Evolutionary conservation across 2,797 vertebrate species (phyloP), one percentile per base, ranked within the genome.

Genomic region (Sebastes steindachneri): DNA sequence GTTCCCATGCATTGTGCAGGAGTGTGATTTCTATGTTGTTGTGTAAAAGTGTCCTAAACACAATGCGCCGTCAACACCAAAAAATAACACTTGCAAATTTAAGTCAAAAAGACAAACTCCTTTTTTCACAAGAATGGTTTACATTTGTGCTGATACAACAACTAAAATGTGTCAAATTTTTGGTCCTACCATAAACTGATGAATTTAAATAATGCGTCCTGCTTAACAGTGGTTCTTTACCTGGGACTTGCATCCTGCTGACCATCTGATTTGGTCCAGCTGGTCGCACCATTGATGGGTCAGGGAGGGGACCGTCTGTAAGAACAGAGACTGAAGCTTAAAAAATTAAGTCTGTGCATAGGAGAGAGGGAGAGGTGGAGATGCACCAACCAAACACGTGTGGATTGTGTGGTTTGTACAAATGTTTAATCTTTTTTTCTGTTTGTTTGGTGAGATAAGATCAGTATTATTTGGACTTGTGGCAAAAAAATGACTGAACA

Each of bases 251-350:
- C 95, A 99, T 97, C 74, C 98, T 96, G 92, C 96, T 97, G 90
- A 97, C 97, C 95, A 99, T 97, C 92, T 97, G 98, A 92, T 96
- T 98, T 92, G 97, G 97, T 94, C 97, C 97, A 84, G 89, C 87
- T 68, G 97, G 95, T 91, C 97, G 96, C 93, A 98, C 97, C 94
- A 98, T 95, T 60, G 96, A 89, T 31, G 96, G 96, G 78, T 99
- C 98, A 54, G 97, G 90, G 28, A 98, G 94, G 63, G 98, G 97
- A 58, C 98, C 97, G 21, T 99, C 98, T 99, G 79, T 63, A 89
- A 77, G 58, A 75, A 82, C 19, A 78, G 28, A 28, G 2, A 51
- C 9, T 68, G 7, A 15, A 21, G 29, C 76, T 55, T 57, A 12
- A 77, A 51, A 29, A 65, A 69, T 68, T 25, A 33, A 59, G 55